A percentile compares a stretch with the other conserved stretches of the same genome.
Evolutionary conservation across 2,113 vertebrate species (phyloP).

Genomic region (Rallus limicola): DNA sequence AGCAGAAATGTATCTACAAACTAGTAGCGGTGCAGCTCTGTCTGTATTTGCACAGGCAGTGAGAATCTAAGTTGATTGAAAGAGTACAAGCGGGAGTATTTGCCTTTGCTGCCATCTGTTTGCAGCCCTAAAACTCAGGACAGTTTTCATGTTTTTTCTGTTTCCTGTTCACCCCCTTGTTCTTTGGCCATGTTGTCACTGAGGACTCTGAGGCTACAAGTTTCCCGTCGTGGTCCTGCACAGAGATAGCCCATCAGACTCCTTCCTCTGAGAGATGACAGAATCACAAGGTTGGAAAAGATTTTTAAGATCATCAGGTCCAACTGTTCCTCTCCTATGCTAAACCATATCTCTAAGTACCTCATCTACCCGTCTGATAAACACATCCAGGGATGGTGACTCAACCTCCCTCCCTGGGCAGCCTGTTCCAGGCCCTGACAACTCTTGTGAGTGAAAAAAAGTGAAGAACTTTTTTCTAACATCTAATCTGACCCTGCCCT

Average conservation of each 20-base stretch:
- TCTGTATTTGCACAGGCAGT: not conserved
- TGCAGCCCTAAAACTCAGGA: not conserved
- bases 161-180: not conserved
- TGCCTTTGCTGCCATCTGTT: not conserved
- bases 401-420: too few relatives aligned
- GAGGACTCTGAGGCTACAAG: not conserved
- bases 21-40: not conserved
- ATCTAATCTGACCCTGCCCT: too few relatives aligned
- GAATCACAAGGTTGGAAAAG: too few relatives aligned
- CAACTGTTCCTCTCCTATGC: too few relatives aligned
- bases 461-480: too few relatives aligned
- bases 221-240: not conserved
- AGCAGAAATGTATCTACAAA: not conserved
- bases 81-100: not conserved
- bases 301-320: too few relatives aligned
- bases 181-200: not conserved
- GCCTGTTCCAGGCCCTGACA: too few relatives aligned
- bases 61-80: not conserved
- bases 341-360: too few relatives aligned
- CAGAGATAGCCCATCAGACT: not conserved
- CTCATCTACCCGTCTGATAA: too few relatives aligned
- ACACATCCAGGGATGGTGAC: too few relatives aligned
- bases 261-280: too few relatives aligned
- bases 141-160: not conserved
- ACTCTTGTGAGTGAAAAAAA: too few relatives aligned